phyloP scores from a whole-genome alignment of 2,797 vertebrate genomes.

The Ispidina picta region DNA sequence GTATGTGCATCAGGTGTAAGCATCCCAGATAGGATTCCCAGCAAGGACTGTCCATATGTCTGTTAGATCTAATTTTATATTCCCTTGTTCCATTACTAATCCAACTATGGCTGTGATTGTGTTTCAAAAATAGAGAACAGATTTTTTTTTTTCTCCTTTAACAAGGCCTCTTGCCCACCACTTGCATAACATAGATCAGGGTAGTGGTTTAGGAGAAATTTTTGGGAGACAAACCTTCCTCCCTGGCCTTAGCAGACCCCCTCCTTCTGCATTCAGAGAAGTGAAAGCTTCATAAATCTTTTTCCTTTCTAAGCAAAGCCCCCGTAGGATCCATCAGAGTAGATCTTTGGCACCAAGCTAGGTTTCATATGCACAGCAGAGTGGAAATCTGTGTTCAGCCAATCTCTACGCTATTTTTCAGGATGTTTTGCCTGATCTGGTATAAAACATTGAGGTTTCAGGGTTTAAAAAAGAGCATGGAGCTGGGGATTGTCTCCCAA shows the following conservation, averaged over 20 bases:
- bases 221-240: not conserved
- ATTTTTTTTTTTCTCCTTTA: not conserved
- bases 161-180: not conserved
- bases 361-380: not conserved
- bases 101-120: not conserved
- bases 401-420: not conserved
- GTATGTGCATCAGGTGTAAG: constrained; percentile 10
- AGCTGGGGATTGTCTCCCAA: not conserved
- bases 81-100: constrained; percentile 14
- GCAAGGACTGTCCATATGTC: constrained; percentile 40
- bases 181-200: not conserved
- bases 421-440: constrained; percentile 1
- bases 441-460: constrained; percentile 5
- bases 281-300: not conserved
- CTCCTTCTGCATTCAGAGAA: not conserved
- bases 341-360: not conserved
- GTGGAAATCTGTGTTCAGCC: constrained; percentile 36
- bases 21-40: constrained; percentile 51
- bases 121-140: constrained; percentile 12
- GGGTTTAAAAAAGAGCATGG: not conserved
- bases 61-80: constrained; percentile 51
- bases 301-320: not conserved
- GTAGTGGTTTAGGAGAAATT: not conserved
- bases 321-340: not conserved
- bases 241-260: not conserved